phyloP scores from a whole-genome alignment of 2,888 invertebrate species.

The Dastarcus helophoroides region DNA sequence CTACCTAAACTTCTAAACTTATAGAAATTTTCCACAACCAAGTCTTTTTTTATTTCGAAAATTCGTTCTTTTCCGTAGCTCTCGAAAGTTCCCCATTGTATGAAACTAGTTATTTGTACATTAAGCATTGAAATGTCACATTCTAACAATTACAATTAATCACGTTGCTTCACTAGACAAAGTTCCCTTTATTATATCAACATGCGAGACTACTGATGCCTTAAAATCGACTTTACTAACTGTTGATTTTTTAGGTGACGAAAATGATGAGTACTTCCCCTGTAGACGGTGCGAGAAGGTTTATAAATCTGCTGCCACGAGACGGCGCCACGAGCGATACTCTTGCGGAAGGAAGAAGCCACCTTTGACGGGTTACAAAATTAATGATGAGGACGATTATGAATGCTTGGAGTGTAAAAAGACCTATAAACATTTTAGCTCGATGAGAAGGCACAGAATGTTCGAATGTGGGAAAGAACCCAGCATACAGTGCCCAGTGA shows the following conservation, averaged over 20 bases:
- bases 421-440: slow-evolving; percentile 22
- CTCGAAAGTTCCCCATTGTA: too few species aligned
- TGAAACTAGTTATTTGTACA: too few species aligned
- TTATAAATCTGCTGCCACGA: slow-evolving; percentile 10
- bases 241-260: slow-evolving; percentile 7
- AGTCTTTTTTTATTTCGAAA: too few species aligned
- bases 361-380: slow-evolving; percentile 22
- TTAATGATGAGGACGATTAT: slow-evolving; percentile 14
- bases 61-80: too few species aligned
- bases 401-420: slow-evolving; percentile 12
- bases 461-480: slow-evolving; percentile 26
- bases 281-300: slow-evolving; percentile 9
- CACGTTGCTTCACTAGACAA: too few species aligned
- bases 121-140: too few species aligned
- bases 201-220: too few species aligned
- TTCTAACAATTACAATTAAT: too few species aligned
- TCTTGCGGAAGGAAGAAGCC: slow-evolving; percentile 22
- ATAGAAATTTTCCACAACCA: too few species aligned
- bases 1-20: too few species aligned
- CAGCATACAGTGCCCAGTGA: slow-evolving; percentile 23
- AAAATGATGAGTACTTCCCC: slow-evolving; percentile 7
- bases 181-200: too few species aligned
- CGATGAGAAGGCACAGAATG: slow-evolving; percentile 24
- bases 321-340: slow-evolving; percentile 15
- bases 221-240: too few species aligned